These are phyloP conservation scores for Vanessa tameamea DNA, from an alignment of 1,140 invertebrate species.

Conservation along the genomic window DNA sequence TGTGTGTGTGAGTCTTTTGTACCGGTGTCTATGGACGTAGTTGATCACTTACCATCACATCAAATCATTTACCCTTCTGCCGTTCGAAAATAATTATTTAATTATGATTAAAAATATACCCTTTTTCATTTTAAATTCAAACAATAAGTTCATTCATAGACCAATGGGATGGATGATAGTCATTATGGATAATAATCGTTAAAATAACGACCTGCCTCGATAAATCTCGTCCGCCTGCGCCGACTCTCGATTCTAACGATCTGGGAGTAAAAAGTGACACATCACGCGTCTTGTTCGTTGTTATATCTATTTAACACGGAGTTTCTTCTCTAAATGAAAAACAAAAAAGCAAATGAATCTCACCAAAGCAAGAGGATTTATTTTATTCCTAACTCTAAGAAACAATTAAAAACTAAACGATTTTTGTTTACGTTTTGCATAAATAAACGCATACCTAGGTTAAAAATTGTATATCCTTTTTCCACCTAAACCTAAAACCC, in stretches of 20 bases:
- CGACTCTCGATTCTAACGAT: conserved; percentile 10
- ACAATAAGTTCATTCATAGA: conserved; percentile 15
- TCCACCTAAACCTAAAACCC: too few species aligned
- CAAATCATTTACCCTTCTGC: too few species aligned
- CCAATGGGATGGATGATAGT: conserved; percentile 19
- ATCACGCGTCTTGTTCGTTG: neutral
- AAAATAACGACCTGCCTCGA: conserved; percentile 12
- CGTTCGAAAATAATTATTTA: neutral
- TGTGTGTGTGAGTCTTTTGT: too few species aligned
- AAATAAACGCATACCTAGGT: too few species aligned
- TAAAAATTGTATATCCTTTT: too few species aligned
- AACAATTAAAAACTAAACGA: neutral
- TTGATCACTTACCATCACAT: too few species aligned
- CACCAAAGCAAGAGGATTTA: neutral
- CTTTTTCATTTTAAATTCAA: neutral
- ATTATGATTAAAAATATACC: neutral
- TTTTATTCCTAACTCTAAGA: neutral
- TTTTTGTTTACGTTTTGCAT: neutral
- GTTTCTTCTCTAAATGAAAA: neutral
- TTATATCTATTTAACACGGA: neutral
- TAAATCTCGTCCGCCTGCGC: conserved; percentile 18
- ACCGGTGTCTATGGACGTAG: too few species aligned
- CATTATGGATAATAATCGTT: conserved; percentile 25
- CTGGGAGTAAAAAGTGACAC: conserved; percentile 12
- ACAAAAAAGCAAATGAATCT: neutral